Base-by-base conservation (phyloP, 2,888 invertebrate species). In the Acleris literana region DNA sequence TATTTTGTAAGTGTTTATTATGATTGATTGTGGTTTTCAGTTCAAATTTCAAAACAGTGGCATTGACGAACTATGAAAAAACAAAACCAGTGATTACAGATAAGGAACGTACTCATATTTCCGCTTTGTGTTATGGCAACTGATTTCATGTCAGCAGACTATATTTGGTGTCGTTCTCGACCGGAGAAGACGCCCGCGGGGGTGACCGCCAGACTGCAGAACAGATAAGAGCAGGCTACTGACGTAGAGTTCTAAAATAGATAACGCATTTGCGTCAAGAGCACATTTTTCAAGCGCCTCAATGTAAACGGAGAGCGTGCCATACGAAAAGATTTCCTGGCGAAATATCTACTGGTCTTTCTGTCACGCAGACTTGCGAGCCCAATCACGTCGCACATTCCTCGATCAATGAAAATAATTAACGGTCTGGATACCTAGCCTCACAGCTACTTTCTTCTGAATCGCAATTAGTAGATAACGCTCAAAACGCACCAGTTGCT, bases 251-350 rank as follows among this genome's bases (percentile, higher is more conserved):
- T 89, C 90, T 88, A 87, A 92, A 92, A 92, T 92, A 92, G 92
- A 92, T 90, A 92, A 92, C 89, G 88, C 88, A 88, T 91, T 92
- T 92, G 91, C 92, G 92, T 92, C 92, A 92, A 90, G 87, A 85
- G 86, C 79, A 85, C 84, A 89, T 91, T 92, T 92, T 91, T 92
- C 85, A 85, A 86, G 82, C 86, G 74, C 76, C 73, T 75, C 81
- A 83, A 80, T 83, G 86, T 86, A 88, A 86, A 87, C 87, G 81
- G 81, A 85, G 78, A 86, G 85, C 85, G 83, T 84, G 85, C 87
- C 80, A 82, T 81, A 82, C 83, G 74, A 77, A 84, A 84, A 78
- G 79, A 86, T 88, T 90, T 90, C 88, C 90, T 89, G 88, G 86
- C 87, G 80, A 87, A 88, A 86, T 86, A 85, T 84, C 83, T 77